phyloP scores from a whole-genome alignment of 2,888 invertebrate genomes.

The Heliconius sara region DNA sequence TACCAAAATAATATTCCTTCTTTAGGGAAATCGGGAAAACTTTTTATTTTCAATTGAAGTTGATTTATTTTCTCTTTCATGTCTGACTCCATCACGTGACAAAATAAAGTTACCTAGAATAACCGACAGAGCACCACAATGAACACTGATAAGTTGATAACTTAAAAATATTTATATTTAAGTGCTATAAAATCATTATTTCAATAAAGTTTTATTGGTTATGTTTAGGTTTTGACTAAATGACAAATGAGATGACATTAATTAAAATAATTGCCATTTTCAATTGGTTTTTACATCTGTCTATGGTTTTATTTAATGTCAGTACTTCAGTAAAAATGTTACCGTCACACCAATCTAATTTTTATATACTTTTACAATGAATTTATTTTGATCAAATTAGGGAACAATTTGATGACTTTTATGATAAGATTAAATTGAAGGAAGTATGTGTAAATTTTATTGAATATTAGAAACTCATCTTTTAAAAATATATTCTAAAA shows the following conservation, averaged over 20 bases:
- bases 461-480: too few species aligned
- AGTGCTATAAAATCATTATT: constrained; percentile 1
- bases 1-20: constrained; percentile 93
- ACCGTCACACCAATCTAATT: not conserved
- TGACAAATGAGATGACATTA: not conserved
- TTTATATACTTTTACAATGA: not conserved
- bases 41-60: constrained; percentile 86
- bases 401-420: not conserved
- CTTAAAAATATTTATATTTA: not conserved
- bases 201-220: constrained; percentile 9
- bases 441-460: not conserved
- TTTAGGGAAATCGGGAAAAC: constrained; percentile 93
- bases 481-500: too few species aligned
- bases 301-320: not conserved
- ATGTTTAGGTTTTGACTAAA: constrained; percentile 8
- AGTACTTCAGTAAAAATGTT: not conserved
- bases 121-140: constrained; percentile 10
- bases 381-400: not conserved
- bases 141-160: not conserved
- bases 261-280: constrained; percentile 9
- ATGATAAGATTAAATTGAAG: not conserved
- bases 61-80: constrained; percentile 82
- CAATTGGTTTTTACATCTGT: not conserved
- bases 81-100: constrained; percentile 59
- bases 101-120: not conserved